A percentile compares a stretch with the other conserved stretches of the same genome.
Conservation (phyloP, 2,888 invertebrate species). For the Deilephila elpenor region DNA sequence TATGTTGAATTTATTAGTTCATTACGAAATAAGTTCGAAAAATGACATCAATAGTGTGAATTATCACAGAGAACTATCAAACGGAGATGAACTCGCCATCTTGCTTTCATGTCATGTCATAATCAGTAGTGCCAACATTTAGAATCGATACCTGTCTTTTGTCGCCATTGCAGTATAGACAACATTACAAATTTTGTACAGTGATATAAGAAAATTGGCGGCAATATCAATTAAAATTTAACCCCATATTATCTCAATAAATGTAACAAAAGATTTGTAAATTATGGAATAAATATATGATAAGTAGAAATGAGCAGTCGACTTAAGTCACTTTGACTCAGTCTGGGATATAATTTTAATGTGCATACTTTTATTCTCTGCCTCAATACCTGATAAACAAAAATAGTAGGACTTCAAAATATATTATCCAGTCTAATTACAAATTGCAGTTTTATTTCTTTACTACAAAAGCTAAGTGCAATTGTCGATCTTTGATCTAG, state of each 20-base stretch:
- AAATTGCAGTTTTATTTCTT: no score
- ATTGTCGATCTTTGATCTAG: no score
- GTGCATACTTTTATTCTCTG: no score
- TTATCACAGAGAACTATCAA: constrained; percentile 79
- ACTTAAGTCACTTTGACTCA: no score
- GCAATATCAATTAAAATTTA: not conserved
- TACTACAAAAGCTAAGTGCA: no score
- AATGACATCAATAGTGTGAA: constrained; percentile 73
- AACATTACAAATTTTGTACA: constrained; percentile 48
- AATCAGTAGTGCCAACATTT: constrained; percentile 67
- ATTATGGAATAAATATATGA: no score
- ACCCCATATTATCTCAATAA: not conserved
- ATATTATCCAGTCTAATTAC: no score
- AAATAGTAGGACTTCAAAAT: no score
- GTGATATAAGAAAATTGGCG: constrained; percentile 48
- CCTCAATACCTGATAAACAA: no score
- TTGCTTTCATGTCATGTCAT: constrained; percentile 82
- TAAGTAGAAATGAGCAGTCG: no score
- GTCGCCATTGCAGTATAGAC: constrained; percentile 49
- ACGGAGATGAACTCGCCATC: constrained; percentile 84
- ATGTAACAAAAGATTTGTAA: not conserved
- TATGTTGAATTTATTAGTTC: constrained; percentile 59
- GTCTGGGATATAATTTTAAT: no score
- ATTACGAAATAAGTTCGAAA: constrained; percentile 72
- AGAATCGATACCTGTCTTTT: constrained; percentile 54